These are phyloP conservation scores for Petrocephalus schoutedeni DNA, from an alignment of 2,797 vertebrate genomes.

Conservation along the genomic window DNA sequence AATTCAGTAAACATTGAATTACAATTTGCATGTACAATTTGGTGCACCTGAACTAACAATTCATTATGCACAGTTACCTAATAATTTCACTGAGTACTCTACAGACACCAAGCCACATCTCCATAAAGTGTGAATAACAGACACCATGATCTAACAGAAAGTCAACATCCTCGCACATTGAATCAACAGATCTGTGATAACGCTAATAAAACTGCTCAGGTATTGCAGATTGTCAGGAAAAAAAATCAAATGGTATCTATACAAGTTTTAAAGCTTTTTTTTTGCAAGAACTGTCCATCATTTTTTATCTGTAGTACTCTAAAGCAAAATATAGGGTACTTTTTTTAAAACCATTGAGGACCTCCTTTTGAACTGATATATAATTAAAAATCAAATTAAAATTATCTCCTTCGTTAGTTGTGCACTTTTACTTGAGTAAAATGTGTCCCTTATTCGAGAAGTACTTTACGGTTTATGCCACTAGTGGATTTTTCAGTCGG, in stretches of 20 bases:
- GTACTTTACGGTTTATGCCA: not conserved
- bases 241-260: slow-evolving; percentile 18
- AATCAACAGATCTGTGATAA: slow-evolving; percentile 33
- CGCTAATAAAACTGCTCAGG: not conserved
- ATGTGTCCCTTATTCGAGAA: not conserved
- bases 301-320: not conserved
- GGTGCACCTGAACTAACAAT: slow-evolving; percentile 25
- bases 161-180: slow-evolving; percentile 44
- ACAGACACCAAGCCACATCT: not conserved
- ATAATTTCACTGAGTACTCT: slow-evolving; percentile 28
- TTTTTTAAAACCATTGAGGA: not conserved
- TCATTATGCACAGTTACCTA: slow-evolving; percentile 32
- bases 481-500: not conserved
- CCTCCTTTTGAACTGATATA: not conserved
- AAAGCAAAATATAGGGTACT: not conserved
- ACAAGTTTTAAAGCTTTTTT: not conserved
- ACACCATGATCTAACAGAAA: slow-evolving; percentile 33
- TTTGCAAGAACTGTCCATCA: not conserved
- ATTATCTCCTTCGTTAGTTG: not conserved
- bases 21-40: not conserved
- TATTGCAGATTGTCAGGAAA: slow-evolving; percentile 27
- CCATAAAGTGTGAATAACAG: slow-evolving; percentile 39
- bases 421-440: not conserved
- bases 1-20: slow-evolving; percentile 24
- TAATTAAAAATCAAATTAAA: not conserved